These are phyloP conservation scores for Prinia subflava DNA, from an alignment of 2,113 vertebrate genomes.

Conservation along the genomic window DNA sequence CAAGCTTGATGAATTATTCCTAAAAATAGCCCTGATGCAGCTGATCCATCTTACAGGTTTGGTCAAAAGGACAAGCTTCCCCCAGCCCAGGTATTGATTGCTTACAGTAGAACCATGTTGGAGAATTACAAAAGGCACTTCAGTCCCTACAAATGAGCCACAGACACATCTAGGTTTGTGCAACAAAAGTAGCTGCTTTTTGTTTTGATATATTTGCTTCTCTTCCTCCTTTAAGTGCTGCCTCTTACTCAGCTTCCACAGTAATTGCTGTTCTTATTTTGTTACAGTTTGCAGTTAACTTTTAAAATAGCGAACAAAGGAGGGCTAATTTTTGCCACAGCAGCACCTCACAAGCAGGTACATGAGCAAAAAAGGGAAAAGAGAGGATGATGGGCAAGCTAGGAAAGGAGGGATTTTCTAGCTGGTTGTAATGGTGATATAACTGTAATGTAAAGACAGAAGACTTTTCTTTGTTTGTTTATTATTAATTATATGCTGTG, in stretches of 20 bases:
- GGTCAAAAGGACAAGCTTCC: conserved; percentile 30
- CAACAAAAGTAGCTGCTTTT: neutral
- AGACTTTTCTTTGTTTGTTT: neutral
- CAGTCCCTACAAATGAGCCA: neutral
- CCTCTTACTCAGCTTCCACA: neutral
- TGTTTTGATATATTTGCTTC: neutral
- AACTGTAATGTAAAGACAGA: neutral
- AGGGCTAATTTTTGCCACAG: neutral
- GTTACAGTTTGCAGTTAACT: neutral
- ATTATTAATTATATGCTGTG: neutral
- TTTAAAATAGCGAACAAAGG: neutral
- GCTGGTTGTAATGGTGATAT: neutral
- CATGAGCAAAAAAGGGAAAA: neutral
- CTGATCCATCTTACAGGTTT: conserved; percentile 54
- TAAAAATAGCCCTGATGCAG: neutral
- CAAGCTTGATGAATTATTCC: conserved; percentile 60
- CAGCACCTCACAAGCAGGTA: neutral
- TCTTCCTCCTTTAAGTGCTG: neutral
- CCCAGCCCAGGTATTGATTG: conserved; percentile 25
- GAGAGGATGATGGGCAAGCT: neutral
- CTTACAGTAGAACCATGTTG: neutral
- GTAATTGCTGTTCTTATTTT: neutral
- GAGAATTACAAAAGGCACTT: neutral
- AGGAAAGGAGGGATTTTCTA: neutral
- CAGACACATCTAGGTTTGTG: neutral